Evolutionary conservation across 2,113 vertebrate genomes (phyloP), one percentile per base, ranked within the genome.

Genomic region (Junco hyemalis): DNA sequence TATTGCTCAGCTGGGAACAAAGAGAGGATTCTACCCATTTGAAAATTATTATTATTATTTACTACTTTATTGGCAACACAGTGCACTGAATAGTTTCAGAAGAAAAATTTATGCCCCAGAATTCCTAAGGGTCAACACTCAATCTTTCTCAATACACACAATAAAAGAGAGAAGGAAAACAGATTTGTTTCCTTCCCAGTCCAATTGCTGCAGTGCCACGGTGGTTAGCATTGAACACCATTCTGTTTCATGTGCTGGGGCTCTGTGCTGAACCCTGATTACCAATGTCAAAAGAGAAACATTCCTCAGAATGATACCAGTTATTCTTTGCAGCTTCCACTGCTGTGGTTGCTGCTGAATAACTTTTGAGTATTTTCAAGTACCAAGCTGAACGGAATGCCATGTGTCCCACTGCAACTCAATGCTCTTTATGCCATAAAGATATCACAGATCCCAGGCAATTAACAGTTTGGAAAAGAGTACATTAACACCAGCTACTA

Each of bases 41-140:
- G 51, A 88, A 96, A 96, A 94, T 96, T 96, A 96, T 95, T 92
- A 92, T 92, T 94, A 96, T 96, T 94, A 95, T 94, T 96, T 95
- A 95, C 91, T 83, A 51, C 80, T 83, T 20, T 94, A 96, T 93
- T 78, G 95, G 88, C 91, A 95, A 88, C 88, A 90, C 76, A 64
- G 51, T 36, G 28, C 56, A 93, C 79, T 56, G 88, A 94, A 83
- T 72, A 86, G 86, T 81, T 94, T 86, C 71, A 77, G 83, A 78
- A 88, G 68, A 92, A 94, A 86, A 93, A 93, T 42, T 83, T 95
- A 95, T 60, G 68, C 60, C 71, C 76, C 56, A n/a, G 83, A 92
- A 95, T 70, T 95, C 95, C 95, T 94, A 74, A 70, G 86, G 88
- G 92, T 79, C 86, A 94, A 64, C 51, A 73, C 60, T 93, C 88